Percentiles rank a stretch among this genome's conserved stretches.
Conservation (phyloP, 2,888 invertebrate species). For the Dexiosoma caninum region DNA sequence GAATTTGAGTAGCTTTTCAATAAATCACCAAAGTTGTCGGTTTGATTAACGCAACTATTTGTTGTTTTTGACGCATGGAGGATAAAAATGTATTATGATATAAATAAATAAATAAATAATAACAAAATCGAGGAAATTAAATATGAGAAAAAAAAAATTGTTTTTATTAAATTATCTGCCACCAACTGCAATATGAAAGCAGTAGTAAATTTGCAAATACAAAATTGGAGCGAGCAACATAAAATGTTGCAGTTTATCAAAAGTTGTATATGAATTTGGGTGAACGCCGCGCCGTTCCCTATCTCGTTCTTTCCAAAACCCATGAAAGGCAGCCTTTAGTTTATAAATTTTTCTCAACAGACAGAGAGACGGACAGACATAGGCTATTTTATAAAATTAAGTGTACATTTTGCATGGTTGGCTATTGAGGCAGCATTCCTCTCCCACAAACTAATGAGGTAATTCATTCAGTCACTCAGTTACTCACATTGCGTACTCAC, state of each 20-base stretch:
- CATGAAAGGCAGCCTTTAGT: constrained; percentile 34
- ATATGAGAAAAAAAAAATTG: not conserved
- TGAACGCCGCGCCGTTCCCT: not conserved
- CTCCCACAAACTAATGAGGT: not conserved
- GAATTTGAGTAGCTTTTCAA: constrained; percentile 32
- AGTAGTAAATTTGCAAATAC: constrained; percentile 16
- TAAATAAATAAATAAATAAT: constrained; percentile 30
- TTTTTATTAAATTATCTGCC: too few species aligned
- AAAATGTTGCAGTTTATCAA: constrained; percentile 14
- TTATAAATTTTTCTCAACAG: constrained; percentile 46
- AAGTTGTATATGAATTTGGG: constrained; percentile 31
- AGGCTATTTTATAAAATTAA: constrained; percentile 38
- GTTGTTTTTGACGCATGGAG: constrained; percentile 60
- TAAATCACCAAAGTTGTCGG: constrained; percentile 62
- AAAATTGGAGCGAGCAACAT: constrained; percentile 24
- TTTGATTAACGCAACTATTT: constrained; percentile 64
- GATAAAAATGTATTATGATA: constrained; percentile 40
- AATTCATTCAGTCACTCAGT: not conserved
- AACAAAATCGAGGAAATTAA: constrained; percentile 23
- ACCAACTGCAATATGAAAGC: constrained; percentile 4
- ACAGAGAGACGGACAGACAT: not conserved
- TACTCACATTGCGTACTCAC: not conserved
- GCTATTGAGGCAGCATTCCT: constrained; percentile 20
- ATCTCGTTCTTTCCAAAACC: not conserved
- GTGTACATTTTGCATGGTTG: constrained; percentile 41